A percentile compares a stretch with the other conserved stretches of the same genome.
Evolutionary conservation across 2,888 invertebrate species (phyloP).

Genomic region (Hirudinaria manillensis): DNA sequence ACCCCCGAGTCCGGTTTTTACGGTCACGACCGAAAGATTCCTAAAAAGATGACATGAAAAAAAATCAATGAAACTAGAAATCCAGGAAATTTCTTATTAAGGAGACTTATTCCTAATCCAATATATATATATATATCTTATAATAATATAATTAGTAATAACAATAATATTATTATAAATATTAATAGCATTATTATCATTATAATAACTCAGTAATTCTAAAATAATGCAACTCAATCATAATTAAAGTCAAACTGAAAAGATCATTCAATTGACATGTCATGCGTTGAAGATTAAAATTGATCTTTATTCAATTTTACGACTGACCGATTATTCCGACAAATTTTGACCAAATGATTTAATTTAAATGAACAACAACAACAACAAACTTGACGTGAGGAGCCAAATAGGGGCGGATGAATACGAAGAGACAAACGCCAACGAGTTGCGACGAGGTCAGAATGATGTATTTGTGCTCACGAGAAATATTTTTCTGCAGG

Average conservation of each 20-base stretch:
- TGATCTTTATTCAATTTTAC: no score
- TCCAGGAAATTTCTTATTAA: neutral
- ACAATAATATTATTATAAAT: neutral
- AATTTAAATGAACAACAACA: neutral
- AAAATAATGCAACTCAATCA: no score
- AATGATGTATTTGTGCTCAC: constrained; percentile 79
- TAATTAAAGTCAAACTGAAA: no score
- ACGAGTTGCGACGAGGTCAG: constrained; percentile 90
- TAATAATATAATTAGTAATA: neutral
- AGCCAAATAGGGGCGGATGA: constrained; percentile 80
- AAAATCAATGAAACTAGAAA: neutral
- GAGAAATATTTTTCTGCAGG: constrained; percentile 79
- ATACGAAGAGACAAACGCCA: constrained; percentile 92
- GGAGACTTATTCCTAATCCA: neutral
- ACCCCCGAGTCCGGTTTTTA: constrained; percentile 96
- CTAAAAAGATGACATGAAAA: constrained; percentile 49
- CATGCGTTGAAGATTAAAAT: no score
- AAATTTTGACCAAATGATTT: neutral
- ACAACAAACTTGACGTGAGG: constrained; percentile 65
- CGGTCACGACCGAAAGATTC: constrained; percentile 87
- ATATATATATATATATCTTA: neutral
- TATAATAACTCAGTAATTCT: no score
- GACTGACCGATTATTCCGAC: no score
- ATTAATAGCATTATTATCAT: neutral
- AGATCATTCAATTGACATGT: no score